A percentile compares a stretch with the other conserved stretches of the same genome.
Conservation (phyloP, 23 tunicate genomes). For the Halocynthia aurantium region DNA sequence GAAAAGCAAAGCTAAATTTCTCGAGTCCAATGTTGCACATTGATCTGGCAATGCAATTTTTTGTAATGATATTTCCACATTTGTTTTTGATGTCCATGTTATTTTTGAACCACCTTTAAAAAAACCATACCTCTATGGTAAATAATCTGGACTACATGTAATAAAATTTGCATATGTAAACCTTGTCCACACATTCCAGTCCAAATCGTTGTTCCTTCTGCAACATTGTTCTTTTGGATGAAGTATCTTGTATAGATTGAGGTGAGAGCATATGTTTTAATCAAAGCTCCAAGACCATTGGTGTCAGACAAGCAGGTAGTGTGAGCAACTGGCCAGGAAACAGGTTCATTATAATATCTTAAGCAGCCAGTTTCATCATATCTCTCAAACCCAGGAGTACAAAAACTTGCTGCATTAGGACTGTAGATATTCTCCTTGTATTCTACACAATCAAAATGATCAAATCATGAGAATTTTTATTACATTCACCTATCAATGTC, state of each 20-base stretch:
- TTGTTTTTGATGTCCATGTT: too few species aligned
- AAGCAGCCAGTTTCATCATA: not conserved
- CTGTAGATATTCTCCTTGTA: not conserved
- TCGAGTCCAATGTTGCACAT: too few species aligned
- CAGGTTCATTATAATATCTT: not conserved
- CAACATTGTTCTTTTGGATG: not conserved
- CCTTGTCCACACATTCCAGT: not conserved
- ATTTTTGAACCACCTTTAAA: too few species aligned
- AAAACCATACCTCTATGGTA: too few species aligned
- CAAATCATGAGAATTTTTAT: too few species aligned
- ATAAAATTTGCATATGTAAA: too few species aligned
- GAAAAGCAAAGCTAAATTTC: too few species aligned
- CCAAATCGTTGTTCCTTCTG: not conserved
- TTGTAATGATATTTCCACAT: too few species aligned
- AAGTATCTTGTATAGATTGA: not conserved
- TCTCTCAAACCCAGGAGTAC: slow-evolving; percentile 1
- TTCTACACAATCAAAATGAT: not conserved
- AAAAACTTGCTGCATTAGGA: not conserved
- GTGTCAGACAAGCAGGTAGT: not conserved
- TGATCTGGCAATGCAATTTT: too few species aligned
- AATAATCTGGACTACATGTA: too few species aligned
- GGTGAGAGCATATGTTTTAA: not conserved
- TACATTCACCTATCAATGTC: too few species aligned
- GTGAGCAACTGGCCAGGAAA: not conserved
- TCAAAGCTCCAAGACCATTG: not conserved